Conservation (phyloP, 2,797 vertebrate genomes). For the Characodon lateralis region DNA sequence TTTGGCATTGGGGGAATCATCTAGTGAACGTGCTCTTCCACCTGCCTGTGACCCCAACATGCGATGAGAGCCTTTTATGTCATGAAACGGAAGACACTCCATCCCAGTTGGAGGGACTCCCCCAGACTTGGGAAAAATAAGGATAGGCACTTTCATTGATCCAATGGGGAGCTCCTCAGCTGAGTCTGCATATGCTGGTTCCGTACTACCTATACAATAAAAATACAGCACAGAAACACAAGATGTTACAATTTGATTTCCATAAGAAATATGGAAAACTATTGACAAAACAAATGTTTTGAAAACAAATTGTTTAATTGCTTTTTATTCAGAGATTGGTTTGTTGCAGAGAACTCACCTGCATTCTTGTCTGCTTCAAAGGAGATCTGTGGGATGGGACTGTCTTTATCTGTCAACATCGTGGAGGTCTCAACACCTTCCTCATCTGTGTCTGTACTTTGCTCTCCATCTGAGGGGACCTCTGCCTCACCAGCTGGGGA, state of each 20-base stretch:
- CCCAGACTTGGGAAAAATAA: slow-evolving; percentile 89
- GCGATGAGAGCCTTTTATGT: slow-evolving; percentile 83
- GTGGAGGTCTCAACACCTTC: slow-evolving; percentile 88
- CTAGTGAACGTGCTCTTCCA: slow-evolving; percentile 78
- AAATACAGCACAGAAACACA: not conserved
- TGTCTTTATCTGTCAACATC: slow-evolving; percentile 84
- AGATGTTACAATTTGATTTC: not conserved
- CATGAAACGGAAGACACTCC: slow-evolving; percentile 87
- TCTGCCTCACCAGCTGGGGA: slow-evolving; percentile 91
- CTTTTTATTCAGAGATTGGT: not conserved
- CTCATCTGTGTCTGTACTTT: slow-evolving; percentile 98
- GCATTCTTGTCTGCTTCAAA: slow-evolving; percentile 78
- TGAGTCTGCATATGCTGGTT: slow-evolving; percentile 81
- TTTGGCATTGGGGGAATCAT: slow-evolving; percentile 92
- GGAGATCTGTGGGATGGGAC: slow-evolving; percentile 82
- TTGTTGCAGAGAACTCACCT: slow-evolving; percentile 49
- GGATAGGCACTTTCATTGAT: slow-evolving; percentile 96
- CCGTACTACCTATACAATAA: slow-evolving; percentile 61
- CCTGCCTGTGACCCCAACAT: slow-evolving; percentile 77
- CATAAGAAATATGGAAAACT: not conserved
- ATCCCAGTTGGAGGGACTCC: slow-evolving; percentile 81
- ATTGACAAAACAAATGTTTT: not conserved
- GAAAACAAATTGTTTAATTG: not conserved
- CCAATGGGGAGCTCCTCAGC: slow-evolving; percentile 89
- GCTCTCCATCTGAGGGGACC: slow-evolving; percentile 94